Evolutionary conservation across 1,140 invertebrate genomes (phyloP).

Genomic region (Acromyrmex charruanus): DNA sequence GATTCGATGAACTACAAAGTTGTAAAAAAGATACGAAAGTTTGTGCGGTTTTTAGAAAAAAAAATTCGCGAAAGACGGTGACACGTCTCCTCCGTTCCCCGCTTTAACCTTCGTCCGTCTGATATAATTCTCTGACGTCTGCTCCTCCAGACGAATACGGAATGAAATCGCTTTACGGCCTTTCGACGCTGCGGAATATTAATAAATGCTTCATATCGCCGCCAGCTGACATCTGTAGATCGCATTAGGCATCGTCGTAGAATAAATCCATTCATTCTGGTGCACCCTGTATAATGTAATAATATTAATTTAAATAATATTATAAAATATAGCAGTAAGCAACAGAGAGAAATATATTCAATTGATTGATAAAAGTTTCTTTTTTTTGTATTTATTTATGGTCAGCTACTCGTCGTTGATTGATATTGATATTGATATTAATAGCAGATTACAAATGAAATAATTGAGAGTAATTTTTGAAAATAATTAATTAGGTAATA

Average conservation of each 20-base stretch:
- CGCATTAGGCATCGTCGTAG: constrained; percentile 25
- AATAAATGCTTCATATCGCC: constrained; percentile 54
- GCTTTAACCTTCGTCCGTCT: constrained; percentile 27
- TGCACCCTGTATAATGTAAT: constrained; percentile 5
- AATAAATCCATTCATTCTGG: constrained; percentile 30
- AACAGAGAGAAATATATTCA: not conserved
- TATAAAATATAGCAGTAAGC: not conserved
- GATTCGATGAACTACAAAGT: not conserved
- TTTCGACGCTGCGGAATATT: constrained; percentile 49
- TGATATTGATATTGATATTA: not conserved
- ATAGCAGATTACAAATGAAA: not conserved
- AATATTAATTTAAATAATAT: constrained; percentile 31
- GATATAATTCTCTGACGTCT: constrained; percentile 47
- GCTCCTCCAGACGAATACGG: constrained; percentile 53
- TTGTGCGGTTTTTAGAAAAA: not conserved
- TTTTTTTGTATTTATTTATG: not conserved
- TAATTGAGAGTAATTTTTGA: not conserved
- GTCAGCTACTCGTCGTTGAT: too few species aligned
- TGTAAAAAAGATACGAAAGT: not conserved
- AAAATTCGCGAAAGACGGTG: not conserved
- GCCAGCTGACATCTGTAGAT: constrained; percentile 40
- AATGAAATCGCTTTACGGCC: constrained; percentile 55
- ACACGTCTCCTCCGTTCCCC: not conserved
- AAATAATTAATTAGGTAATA: not conserved
- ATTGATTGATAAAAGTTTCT: not conserved